Base-by-base conservation (phyloP, 2,113 vertebrate genomes). In the Polypterus bichir region DNA sequence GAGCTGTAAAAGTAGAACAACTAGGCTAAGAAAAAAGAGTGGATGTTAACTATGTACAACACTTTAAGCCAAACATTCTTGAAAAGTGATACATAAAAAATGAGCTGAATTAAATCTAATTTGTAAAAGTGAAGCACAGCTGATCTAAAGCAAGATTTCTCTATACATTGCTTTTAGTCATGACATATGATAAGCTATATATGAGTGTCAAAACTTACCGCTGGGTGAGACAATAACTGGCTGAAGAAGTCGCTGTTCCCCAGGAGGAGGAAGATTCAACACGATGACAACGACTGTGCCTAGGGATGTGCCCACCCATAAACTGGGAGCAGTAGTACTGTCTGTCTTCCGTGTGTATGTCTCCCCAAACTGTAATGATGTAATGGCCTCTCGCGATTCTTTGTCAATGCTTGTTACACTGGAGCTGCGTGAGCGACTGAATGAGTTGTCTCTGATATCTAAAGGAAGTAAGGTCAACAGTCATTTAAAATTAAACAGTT, bases 331-430 rank as follows among this genome's bases (percentile, higher is more conserved):
- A 60, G 87, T 77, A 0, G 84, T 70, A 0, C 81, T 81, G 63
- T 97, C 95, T 0, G 88, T 75, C 71, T 96, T 94, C 59, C 95
- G 88, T 6, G 89, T 89, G 54, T 89, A 97, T 44, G 91, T 91
- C 73, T 99, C 94, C 65, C 88, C 86, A 65, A 98, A 99, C 72
- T 92, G 88, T 73, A 98, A 92, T 70, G 91, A 89, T 66, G 88
- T 91, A 80, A 97, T 91, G 54, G 91, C 86, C 78, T 99, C 96
- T 0, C 92, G 88, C 3, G 91, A 81, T 71, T 99, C 96, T 77
- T 93, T 97, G 76, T 99, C 96, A 63, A 99, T 97, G 83, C 94
- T 97, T 79, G 94, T 97, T 76, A 99, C 96, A 59, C 94, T 97
- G 66, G 96, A 97, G 77, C 94, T 97, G 73, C 95, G 89, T 0